Conservation (phyloP, 2,888 invertebrate species). For the Leuctra nigra region DNA sequence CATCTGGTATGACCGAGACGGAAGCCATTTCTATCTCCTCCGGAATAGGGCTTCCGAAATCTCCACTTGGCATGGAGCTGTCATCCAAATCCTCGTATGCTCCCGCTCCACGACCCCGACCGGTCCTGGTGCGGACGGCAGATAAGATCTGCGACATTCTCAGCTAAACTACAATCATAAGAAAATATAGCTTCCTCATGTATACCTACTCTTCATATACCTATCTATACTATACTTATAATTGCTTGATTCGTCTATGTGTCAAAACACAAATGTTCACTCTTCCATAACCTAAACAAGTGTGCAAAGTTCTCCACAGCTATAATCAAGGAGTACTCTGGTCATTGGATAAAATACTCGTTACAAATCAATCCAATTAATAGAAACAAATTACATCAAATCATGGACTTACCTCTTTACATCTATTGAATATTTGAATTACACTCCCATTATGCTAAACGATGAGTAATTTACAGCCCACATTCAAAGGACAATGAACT, state of each 20-base stretch:
- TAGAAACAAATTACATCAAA: too few relatives aligned
- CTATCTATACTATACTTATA: too few relatives aligned
- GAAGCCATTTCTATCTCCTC: constrained; percentile 65
- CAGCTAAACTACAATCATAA: too few relatives aligned
- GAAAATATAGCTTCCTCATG: too few relatives aligned
- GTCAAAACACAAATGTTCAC: constrained; percentile 5
- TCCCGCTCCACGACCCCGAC: background rate
- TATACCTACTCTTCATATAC: too few relatives aligned
- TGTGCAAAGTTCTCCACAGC: too few relatives aligned
- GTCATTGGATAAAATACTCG: too few relatives aligned
- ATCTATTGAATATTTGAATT: too few relatives aligned
- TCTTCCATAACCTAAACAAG: constrained; percentile 13
- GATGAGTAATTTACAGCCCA: constrained; percentile 14
- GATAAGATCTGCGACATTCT: constrained; percentile 23
- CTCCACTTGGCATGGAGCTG: constrained; percentile 19
- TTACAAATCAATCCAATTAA: too few relatives aligned
- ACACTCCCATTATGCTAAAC: too few relatives aligned
- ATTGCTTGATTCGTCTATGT: constrained; percentile 9
- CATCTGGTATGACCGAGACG: constrained; percentile 72
- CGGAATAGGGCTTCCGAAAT: constrained; percentile 21
- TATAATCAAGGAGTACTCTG: background rate
- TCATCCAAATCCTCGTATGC: constrained; percentile 27
- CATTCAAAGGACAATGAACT: constrained; percentile 9
- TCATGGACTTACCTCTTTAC: too few relatives aligned
- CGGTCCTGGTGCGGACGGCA: constrained; percentile 20